Conservation (phyloP, 2,113 vertebrate species). For the Mellivora capensis region DNA sequence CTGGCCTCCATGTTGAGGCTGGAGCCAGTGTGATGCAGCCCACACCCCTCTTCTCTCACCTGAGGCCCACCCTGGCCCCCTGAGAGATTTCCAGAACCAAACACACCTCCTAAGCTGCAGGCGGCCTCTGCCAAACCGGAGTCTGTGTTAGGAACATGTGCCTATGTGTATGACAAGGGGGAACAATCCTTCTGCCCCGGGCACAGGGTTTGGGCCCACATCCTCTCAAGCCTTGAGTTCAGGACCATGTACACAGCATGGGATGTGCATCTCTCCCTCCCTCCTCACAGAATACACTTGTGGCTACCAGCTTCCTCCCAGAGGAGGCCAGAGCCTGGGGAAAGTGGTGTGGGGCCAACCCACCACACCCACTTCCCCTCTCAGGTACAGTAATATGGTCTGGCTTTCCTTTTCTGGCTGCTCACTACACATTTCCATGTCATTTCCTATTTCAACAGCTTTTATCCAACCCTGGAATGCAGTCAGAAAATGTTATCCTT, state of each 20-base stretch:
- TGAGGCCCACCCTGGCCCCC: not conserved
- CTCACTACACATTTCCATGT: not conserved
- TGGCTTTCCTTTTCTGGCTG: not conserved
- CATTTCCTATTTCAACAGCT: constrained; percentile 39
- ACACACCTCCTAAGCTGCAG: not conserved
- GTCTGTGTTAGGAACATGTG: not conserved
- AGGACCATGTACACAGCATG: not conserved
- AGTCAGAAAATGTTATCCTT: constrained; percentile 9
- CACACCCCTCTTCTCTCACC: not conserved
- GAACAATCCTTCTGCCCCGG: not conserved
- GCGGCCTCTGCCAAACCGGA: not conserved
- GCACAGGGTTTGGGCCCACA: not conserved
- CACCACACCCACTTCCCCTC: not conserved
- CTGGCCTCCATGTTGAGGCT: not conserved
- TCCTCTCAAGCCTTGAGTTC: not conserved
- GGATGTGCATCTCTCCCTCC: not conserved
- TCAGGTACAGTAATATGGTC: not conserved
- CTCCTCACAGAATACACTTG: not conserved
- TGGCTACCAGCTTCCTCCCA: not conserved
- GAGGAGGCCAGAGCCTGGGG: not conserved
- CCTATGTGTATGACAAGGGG: not conserved
- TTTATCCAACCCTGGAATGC: constrained; percentile 18
- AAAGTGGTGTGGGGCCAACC: not conserved
- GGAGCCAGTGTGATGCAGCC: not conserved
- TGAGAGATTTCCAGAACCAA: not conserved